phyloP scores from a whole-genome alignment of 2,113 vertebrate species.

The Struthio camelus region DNA sequence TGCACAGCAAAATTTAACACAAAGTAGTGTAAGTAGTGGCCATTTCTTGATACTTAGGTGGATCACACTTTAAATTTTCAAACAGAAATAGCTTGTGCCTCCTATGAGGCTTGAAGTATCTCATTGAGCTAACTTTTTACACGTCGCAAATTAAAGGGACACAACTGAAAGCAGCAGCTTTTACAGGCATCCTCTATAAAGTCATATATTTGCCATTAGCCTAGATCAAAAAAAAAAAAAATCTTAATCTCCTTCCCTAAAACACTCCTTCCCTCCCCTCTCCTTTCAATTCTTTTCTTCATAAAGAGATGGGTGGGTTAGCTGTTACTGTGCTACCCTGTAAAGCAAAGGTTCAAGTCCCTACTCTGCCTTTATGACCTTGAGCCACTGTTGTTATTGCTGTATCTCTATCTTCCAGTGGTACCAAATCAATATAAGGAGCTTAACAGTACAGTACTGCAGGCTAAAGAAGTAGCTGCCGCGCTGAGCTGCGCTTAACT shows the following conservation, averaged over 20 bases:
- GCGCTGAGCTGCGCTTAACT: neutral
- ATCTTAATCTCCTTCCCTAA: neutral
- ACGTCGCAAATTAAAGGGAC: neutral
- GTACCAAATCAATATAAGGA: neutral
- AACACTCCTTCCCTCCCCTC: neutral
- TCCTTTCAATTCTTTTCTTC: neutral
- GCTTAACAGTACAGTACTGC: rapidly evolving
- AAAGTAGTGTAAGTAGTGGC: neutral
- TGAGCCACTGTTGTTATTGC: rapidly evolving
- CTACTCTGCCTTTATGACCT: neutral
- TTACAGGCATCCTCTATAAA: neutral
- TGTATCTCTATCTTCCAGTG: neutral
- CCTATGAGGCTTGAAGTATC: neutral
- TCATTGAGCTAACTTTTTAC: neutral
- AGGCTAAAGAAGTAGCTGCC: neutral
- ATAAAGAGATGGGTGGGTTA: neutral
- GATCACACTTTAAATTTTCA: neutral
- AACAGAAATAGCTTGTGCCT: neutral
- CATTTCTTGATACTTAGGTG: neutral
- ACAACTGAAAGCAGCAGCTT: neutral
- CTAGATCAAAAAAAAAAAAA: neutral
- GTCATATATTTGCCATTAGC: neutral
- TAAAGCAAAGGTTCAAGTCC: neutral
- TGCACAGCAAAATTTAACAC: neutral
- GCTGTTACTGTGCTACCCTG: neutral